Evolutionary conservation across 2,113 vertebrate species (phyloP), one percentile per base, ranked within the genome.

Genomic region (Gavialis gangeticus): DNA sequence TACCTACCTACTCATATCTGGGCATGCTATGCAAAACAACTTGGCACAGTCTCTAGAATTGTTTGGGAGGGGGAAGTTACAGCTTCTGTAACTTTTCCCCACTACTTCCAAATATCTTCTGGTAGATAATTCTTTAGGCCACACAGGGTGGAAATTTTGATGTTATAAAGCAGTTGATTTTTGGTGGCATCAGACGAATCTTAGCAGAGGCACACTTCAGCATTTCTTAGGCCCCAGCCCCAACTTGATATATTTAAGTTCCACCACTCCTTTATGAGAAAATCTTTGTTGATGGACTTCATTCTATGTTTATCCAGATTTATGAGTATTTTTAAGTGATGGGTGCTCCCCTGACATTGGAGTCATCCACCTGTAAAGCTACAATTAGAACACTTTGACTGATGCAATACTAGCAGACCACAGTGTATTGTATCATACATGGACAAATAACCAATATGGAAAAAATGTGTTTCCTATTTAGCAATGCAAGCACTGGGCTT

Each of bases 281-380:
- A 89, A 54, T 22, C 34, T 59, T 87, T 90, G 24, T 90, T 3
- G 6, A 13, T 92, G 60, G 54, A 63, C 55, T 84, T 84, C 64
- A 92, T 10, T 66, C 30, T 63, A 82, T 87, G 5, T 81, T 94
- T 88, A 63, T 84, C 63, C 73, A 69, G 59, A 75, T 93, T 90
- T 25, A 13, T 55, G 30, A 73, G 55, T 6, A 78, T 2, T 13
- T 10, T 80, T 34, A 79, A 80, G n/a, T 93, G 86, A 55, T 62
- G 22, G 11, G 34, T 82, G 63, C 46, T 89, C 71, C 62, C 18
- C 64, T 91, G 79, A 57, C 4, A 4, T 54, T 77, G 83, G 63
- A 34, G 84, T 79, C 27, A 78, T 34, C 60, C 73, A 11, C 10
- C 69, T 90, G 58, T 46, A 92, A 75, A 93, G 60, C 69, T 56